Evolutionary conservation across 2,888 invertebrate species (phyloP).

Genomic region (Eudemis profundana): DNA sequence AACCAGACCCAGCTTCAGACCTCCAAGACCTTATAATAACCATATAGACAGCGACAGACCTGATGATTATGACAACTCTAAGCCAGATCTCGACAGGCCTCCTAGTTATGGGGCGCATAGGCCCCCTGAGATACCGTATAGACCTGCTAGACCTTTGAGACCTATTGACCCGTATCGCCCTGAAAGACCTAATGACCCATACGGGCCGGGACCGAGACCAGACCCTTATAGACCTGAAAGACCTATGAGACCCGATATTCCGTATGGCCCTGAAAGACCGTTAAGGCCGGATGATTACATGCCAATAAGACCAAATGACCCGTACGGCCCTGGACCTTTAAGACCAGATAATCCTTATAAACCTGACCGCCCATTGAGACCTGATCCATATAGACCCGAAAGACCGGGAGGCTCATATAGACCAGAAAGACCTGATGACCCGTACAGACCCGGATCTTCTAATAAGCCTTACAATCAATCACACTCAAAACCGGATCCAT

Average conservation of each 20-base stretch:
- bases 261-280: slow-evolving; percentile 57
- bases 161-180: slow-evolving; percentile 20
- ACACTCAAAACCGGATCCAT: slow-evolving; percentile 57
- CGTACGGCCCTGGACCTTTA: slow-evolving; percentile 43
- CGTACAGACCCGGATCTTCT: slow-evolving; percentile 34
- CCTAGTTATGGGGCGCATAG: slow-evolving; percentile 72
- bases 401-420: slow-evolving; percentile 9
- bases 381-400: slow-evolving; percentile 19
- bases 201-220: background rate
- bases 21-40: slow-evolving; percentile 50
- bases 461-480: slow-evolving; percentile 39
- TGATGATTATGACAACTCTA: slow-evolving; percentile 64
- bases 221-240: slow-evolving; percentile 18
- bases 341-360: slow-evolving; percentile 36
- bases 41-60: slow-evolving; percentile 62
- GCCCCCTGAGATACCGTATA: slow-evolving; percentile 69
- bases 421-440: slow-evolving; percentile 34
- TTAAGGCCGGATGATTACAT: slow-evolving; percentile 38
- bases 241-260: slow-evolving; percentile 9
- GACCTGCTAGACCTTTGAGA: slow-evolving; percentile 50
- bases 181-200: slow-evolving; percentile 6
- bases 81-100: slow-evolving; percentile 64
- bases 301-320: slow-evolving; percentile 45
- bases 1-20: slow-evolving; percentile 51
- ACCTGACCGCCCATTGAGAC: slow-evolving; percentile 44